A percentile compares a stretch with the other conserved stretches of the same genome.
phyloP scores from a whole-genome alignment of 2,888 invertebrate species.

The Liposcelis brunnea region DNA sequence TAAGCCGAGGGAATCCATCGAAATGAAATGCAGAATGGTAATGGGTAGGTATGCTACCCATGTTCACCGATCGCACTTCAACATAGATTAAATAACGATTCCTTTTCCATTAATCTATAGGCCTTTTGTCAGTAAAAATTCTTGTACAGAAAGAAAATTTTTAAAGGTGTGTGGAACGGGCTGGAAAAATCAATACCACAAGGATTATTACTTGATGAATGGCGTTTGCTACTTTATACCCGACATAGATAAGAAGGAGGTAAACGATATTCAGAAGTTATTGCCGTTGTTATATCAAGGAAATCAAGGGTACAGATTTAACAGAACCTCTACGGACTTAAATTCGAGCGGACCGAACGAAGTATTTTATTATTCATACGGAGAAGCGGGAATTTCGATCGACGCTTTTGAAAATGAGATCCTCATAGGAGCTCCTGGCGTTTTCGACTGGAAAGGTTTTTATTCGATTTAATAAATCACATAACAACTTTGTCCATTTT shows the following conservation, averaged over 20 bases:
- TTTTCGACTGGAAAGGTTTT: slow-evolving; percentile 40
- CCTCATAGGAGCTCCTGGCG: slow-evolving; percentile 41
- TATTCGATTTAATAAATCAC: neutral
- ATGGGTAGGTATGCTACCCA: no score
- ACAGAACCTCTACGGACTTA: no score
- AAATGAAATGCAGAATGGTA: no score
- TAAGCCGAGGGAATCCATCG: no score
- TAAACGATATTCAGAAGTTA: neutral
- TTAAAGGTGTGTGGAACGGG: slow-evolving; percentile 2
- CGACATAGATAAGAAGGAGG: neutral
- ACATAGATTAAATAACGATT: no score
- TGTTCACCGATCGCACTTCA: no score
- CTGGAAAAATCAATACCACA: slow-evolving; percentile 1
- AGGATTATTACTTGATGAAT: slow-evolving; percentile 2
- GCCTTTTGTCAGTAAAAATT: no score
- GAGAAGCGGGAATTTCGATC: slow-evolving; percentile 1
- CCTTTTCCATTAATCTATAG: no score
- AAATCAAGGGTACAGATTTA: neutral
- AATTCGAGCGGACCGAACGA: neutral
- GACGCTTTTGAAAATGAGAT: slow-evolving; percentile 23
- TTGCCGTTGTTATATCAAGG: neutral
- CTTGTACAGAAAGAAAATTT: no score
- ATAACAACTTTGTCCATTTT: no score
- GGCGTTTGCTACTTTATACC: neutral
- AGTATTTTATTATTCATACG: slow-evolving; percentile 1